These are phyloP conservation scores for Macaria notata DNA, from an alignment of 2,888 invertebrate species.

Conservation along the genomic window DNA sequence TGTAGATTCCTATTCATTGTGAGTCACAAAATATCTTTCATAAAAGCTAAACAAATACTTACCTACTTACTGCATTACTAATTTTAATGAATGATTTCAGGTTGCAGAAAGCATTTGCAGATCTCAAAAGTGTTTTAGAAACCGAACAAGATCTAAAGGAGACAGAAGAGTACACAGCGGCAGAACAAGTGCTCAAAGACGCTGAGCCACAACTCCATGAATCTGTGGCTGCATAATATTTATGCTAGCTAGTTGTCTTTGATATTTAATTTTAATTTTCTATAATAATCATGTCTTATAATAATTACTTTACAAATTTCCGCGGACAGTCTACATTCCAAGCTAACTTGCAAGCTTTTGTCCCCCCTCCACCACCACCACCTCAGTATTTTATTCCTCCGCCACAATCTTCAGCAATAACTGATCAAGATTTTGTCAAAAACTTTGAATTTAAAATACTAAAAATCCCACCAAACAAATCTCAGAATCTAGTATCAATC, in stretches of 20 bases:
- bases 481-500: slow-evolving; percentile 40
- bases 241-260: background rate
- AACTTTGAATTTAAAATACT: slow-evolving; percentile 42
- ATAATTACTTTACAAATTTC: slow-evolving; percentile 56
- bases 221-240: slow-evolving; percentile 45
- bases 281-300: slow-evolving; percentile 70
- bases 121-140: slow-evolving; percentile 87
- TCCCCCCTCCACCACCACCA: slow-evolving; percentile 50
- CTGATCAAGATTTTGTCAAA: slow-evolving; percentile 56
- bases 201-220: slow-evolving; percentile 83
- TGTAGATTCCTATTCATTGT: no score
- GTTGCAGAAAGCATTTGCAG: slow-evolving; percentile 87
- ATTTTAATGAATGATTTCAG: slow-evolving; percentile 53
- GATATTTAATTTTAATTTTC: slow-evolving; percentile 40
- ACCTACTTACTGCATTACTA: background rate
- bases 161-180: slow-evolving; percentile 86
- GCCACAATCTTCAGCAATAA: slow-evolving; percentile 27
- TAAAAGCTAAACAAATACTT: no score
- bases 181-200: slow-evolving; percentile 85
- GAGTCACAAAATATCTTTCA: background rate
- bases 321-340: slow-evolving; percentile 68
- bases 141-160: slow-evolving; percentile 90
- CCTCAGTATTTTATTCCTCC: slow-evolving; percentile 43
- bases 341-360: slow-evolving; percentile 34
- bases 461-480: slow-evolving; percentile 6